Percentiles rank a stretch among this genome's conserved stretches.
These are phyloP conservation scores for Pterocles burchelli DNA, from an alignment of 2,113 vertebrate genomes.

Conservation along the genomic window DNA sequence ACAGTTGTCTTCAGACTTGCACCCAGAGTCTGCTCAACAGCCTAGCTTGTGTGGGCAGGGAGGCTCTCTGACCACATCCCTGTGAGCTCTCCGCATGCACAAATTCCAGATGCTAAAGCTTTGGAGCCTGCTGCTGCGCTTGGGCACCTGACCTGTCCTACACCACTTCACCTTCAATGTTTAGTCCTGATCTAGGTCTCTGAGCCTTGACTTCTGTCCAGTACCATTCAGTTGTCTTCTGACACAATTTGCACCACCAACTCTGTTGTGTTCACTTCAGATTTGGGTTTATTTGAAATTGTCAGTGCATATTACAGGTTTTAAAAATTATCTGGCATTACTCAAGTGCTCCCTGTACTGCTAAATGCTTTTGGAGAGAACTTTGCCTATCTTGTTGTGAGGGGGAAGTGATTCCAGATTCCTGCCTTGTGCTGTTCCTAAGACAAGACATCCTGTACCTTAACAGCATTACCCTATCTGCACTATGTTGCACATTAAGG, in stretches of 20 bases:
- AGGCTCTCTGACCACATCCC: background rate
- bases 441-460: background rate
- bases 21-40: background rate
- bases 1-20: background rate
- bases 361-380: conserved; percentile 13
- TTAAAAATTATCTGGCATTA: background rate
- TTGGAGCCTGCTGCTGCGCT: background rate
- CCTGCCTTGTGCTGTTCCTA: background rate
- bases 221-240: background rate
- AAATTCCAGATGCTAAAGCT: background rate
- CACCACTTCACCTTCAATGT: background rate
- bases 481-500: background rate
- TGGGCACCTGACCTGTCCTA: background rate
- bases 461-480: background rate
- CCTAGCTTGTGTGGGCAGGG: background rate
- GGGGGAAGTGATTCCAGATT: conserved; percentile 14
- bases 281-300: background rate
- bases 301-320: background rate
- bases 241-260: background rate
- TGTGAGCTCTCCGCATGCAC: background rate
- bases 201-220: background rate
- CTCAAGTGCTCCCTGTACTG: background rate
- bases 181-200: background rate
- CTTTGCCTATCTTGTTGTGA: background rate
- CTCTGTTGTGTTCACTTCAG: background rate